These are phyloP conservation scores for Panorpa germanica DNA, from an alignment of 2,888 invertebrate genomes.

Conservation along the genomic window DNA sequence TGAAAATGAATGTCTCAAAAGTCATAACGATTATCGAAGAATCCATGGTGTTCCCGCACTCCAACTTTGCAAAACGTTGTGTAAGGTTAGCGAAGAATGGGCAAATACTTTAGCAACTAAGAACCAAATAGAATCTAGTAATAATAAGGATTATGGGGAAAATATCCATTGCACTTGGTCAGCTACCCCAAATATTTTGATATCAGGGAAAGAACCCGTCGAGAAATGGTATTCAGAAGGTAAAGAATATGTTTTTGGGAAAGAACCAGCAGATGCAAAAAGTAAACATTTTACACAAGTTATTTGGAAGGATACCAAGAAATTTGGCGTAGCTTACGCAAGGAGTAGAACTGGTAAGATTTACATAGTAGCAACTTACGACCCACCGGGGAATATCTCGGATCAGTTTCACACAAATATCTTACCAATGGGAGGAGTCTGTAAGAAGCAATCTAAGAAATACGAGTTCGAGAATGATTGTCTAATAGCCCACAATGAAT, in stretches of 20 bases:
- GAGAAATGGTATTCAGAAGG: slow-evolving; percentile 38
- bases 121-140: slow-evolving; percentile 33
- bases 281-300: slow-evolving; percentile 51
- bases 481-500: slow-evolving; percentile 55
- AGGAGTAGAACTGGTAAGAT: slow-evolving; percentile 45
- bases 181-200: too few relatives aligned
- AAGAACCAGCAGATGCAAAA: slow-evolving; percentile 32
- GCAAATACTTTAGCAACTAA: slow-evolving; percentile 30
- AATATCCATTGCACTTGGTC: slow-evolving; percentile 36
- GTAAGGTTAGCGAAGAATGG: slow-evolving; percentile 30
- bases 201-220: slow-evolving; percentile 18
- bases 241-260: slow-evolving; percentile 37
- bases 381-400: slow-evolving; percentile 13
- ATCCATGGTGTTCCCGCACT: slow-evolving; percentile 35
- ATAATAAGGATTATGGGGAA: slow-evolving; percentile 38
- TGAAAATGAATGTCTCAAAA: slow-evolving; percentile 30
- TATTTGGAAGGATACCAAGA: slow-evolving; percentile 42
- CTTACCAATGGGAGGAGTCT: slow-evolving; percentile 11
- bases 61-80: slow-evolving; percentile 31
- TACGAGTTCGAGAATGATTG: slow-evolving; percentile 50
- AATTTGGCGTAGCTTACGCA: slow-evolving; percentile 47
- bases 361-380: slow-evolving; percentile 13
- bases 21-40: slow-evolving; percentile 35
- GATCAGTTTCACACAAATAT: slow-evolving; percentile 12
- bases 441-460: too few relatives aligned